Percentiles rank a stretch among this genome's conserved stretches.
phyloP scores from a whole-genome alignment of 2,113 vertebrate species.

The Butorides virescens region DNA sequence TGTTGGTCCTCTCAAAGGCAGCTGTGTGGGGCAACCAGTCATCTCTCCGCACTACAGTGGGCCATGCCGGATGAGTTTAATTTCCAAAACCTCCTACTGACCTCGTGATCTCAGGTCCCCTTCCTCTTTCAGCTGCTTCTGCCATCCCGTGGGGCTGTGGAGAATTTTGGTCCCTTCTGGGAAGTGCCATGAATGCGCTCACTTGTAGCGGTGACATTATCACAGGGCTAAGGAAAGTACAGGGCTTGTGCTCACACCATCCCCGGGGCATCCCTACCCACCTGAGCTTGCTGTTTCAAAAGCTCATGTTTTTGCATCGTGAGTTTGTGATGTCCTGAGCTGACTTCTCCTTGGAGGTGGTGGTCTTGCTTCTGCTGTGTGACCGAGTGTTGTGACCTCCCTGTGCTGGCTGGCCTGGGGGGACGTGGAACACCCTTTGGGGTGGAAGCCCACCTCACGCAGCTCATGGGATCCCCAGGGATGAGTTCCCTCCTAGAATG shows the following conservation, averaged over 20 bases:
- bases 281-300: accelerated
- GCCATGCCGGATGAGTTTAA: neutral
- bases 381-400: neutral
- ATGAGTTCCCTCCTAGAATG: neutral
- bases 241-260: accelerated
- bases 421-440: accelerated
- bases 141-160: accelerated
- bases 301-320: accelerated
- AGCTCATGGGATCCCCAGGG: neutral
- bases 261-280: accelerated
- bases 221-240: neutral
- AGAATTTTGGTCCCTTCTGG: neutral
- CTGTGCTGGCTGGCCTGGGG: neutral
- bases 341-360: neutral
- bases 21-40: neutral
- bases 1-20: neutral
- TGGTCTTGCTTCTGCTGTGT: neutral
- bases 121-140: neutral
- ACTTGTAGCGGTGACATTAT: neutral
- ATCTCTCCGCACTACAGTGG: neutral
- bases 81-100: neutral
- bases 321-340: neutral
- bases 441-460: neutral
- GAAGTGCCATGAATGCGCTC: neutral
- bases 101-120: neutral